Conservation (phyloP, 1,140 invertebrate genomes). For the Eurytemora carolleeae region DNA sequence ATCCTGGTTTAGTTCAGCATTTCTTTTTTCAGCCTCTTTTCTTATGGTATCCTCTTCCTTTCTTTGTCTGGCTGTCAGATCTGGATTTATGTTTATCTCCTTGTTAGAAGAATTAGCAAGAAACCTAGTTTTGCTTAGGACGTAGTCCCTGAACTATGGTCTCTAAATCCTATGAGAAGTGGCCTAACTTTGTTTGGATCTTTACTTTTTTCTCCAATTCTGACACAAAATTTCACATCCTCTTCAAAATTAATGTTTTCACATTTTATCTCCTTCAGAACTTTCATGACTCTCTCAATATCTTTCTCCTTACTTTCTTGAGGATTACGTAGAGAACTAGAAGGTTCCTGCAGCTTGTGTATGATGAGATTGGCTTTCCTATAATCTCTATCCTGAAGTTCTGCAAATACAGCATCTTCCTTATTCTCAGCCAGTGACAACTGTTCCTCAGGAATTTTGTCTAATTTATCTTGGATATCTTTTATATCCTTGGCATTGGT, state of each 20-base stretch:
- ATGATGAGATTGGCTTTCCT: too few species aligned
- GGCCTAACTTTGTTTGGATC: neutral
- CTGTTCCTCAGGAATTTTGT: too few species aligned
- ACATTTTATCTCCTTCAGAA: neutral
- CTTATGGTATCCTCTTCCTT: neutral
- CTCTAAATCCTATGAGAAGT: neutral
- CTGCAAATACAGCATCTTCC: too few species aligned
- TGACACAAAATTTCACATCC: neutral
- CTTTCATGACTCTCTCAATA: neutral
- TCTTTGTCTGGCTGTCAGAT: neutral
- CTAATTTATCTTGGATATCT: too few species aligned
- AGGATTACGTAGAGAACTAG: too few species aligned
- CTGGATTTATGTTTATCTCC: neutral
- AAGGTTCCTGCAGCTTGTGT: too few species aligned
- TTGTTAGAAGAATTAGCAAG: neutral
- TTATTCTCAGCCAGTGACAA: too few species aligned
- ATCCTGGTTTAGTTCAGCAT: neutral
- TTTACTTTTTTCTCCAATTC: neutral
- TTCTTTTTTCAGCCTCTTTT: neutral
- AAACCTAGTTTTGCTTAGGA: neutral
- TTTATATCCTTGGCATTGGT: too few species aligned
- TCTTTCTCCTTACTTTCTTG: neutral
- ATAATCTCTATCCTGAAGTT: too few species aligned
- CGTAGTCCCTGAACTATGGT: neutral
- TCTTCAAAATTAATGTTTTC: neutral